Evolutionary conservation across 2,888 invertebrate species (phyloP).

Genomic region (Macroteleia sp.): DNA sequence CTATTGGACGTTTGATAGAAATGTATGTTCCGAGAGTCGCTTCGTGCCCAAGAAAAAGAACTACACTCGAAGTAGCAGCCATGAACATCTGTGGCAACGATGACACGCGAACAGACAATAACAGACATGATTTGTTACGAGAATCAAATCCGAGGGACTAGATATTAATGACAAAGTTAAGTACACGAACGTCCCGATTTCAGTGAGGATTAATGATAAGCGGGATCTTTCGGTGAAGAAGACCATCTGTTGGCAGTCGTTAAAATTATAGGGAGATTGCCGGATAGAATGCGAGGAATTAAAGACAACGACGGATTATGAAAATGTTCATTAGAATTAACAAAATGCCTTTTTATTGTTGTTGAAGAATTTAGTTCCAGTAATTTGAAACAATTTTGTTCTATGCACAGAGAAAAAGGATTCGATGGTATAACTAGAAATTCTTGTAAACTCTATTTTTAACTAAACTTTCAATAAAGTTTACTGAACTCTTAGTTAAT

Average conservation of each 20-base stretch:
- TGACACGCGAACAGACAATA: conserved; percentile 20
- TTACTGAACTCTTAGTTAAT: too few relatives aligned
- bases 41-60: too few relatives aligned
- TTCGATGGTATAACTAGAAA: too few relatives aligned
- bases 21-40: conserved; percentile 48
- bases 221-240: background rate
- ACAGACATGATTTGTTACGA: background rate
- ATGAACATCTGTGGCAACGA: background rate
- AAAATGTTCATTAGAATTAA: too few relatives aligned
- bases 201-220: conserved; percentile 27
- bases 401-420: too few relatives aligned
- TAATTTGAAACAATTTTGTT: too few relatives aligned
- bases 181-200: conserved; percentile 9
- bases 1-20: conserved; percentile 68
- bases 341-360: too few relatives aligned
- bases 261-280: conserved; percentile 1
- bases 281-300: conserved; percentile 10
- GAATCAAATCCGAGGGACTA: background rate
- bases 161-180: conserved; percentile 24
- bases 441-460: too few relatives aligned
- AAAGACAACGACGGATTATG: conserved; percentile 33
- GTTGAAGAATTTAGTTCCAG: too few relatives aligned
- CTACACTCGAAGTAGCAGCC: too few relatives aligned
- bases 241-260: conserved; percentile 29
- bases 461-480: too few relatives aligned